Conservation (phyloP, 1,140 invertebrate genomes). For the Bombus sylvicola region DNA sequence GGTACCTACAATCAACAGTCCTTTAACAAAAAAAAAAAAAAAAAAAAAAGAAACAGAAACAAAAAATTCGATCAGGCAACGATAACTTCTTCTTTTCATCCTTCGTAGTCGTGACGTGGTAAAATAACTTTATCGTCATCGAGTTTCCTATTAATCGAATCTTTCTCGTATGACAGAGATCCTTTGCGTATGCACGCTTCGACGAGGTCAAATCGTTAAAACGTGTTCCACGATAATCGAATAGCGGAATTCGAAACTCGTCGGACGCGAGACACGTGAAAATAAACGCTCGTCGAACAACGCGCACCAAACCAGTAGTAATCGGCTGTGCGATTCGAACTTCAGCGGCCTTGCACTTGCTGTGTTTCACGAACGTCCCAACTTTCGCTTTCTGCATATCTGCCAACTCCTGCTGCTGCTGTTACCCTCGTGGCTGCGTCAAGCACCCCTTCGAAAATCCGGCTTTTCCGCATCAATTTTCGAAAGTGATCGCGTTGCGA, state of each 20-base stretch:
- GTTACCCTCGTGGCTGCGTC: constrained; percentile 52
- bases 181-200: background rate
- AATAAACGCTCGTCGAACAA: background rate
- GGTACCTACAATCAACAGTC: constrained; percentile 82
- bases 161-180: background rate
- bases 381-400: constrained; percentile 66
- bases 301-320: background rate
- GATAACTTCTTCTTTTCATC: background rate
- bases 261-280: background rate
- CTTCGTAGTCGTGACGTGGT: no score
- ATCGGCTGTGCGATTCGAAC: constrained; percentile 7
- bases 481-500: background rate
- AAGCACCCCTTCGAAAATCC: constrained; percentile 45
- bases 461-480: background rate
- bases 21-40: constrained; percentile 27
- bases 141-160: no score
- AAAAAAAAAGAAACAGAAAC: background rate
- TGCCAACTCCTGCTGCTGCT: constrained; percentile 55
- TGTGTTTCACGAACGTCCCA: constrained; percentile 37
- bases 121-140: background rate
- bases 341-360: constrained; percentile 42
- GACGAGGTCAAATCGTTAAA: background rate
- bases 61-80: background rate
- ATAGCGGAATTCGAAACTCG: background rate
- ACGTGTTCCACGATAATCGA: background rate